Evolutionary conservation across 2,113 vertebrate species (phyloP), one percentile per base, ranked within the genome.

Genomic region (Archilochus colubris): DNA sequence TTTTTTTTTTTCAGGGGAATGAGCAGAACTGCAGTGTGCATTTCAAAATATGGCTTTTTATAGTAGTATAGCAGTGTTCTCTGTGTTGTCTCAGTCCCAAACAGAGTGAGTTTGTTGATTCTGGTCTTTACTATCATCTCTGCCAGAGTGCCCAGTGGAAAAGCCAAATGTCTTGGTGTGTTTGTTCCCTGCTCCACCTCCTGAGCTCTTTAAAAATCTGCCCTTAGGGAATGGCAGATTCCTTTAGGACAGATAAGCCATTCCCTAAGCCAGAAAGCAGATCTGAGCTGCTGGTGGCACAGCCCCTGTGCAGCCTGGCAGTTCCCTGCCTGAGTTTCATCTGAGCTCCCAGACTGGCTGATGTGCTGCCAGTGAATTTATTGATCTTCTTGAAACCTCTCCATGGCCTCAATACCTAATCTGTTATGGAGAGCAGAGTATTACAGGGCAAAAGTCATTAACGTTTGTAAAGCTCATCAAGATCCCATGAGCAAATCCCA

Each of bases 391-490:
- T 83, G 63, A 95, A 94, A 91, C 69, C 58, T 84, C 53, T 87
- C 78, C 1, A 0, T 79, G 91, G 58, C 81, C 86, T 91, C 89
- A 89, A 54, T 89, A 84, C 89, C 83, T 82, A 68, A 92, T 92
- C 74, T 51, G 57, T 64, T 83, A 69, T 2, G 8, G 61, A 78
- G 44, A 89, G 51, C 62, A 62, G 68, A 51, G 55, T 82, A 64
- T 89, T 79, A 83, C 68, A 83, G 74, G 89, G 90, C 90, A 94
- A 91, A 94, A 94, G 86, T 96, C 90, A 93, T 95, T 94, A 94
- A 68, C 1, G 58, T 84, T 88, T 96, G 82, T 81, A 94, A 93
- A 95, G 90, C 93, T 96, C 66, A 86, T 96, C 95, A 94, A 92
- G 76, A 92, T 94, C 80, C 83, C 91, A 57, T 84, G 89, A 95